Evolutionary conservation across 2,888 invertebrate genomes (phyloP), one percentile per base, ranked within the genome.

Genomic region (Hydroisotoma schaefferi): DNA sequence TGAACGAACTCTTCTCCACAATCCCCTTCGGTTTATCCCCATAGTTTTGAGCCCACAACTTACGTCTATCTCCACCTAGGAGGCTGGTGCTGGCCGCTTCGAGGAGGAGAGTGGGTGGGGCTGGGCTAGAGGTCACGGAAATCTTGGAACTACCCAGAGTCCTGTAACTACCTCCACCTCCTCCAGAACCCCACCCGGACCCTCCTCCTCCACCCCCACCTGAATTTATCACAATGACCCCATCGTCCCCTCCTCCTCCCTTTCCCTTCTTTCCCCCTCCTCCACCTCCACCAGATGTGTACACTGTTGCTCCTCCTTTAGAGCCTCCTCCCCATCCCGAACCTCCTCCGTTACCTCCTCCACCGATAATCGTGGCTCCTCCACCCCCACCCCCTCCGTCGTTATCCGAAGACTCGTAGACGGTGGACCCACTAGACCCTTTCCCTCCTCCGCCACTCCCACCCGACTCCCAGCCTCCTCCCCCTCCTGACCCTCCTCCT

Each of bases 81-180:
- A n/a, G n/a, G n/a, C n/a, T n/a, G n/a, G n/a, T n/a, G n/a, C n/a
- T n/a, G n/a, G n/a, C n/a, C 27, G 49, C 28, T 28, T 49, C 28
- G 4, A 29, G 4, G 15, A 49, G n/a, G 20, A 28, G 27, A 29
- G 18, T 27, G 28, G 49, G 4, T 15, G 49, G 49, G 3, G 28
- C 2, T 28, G 20, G 28, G 18, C 28, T 49, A 6, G 49, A 28
- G 8, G 49, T 6, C 18, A 49, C 28, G 26, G 28, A 18, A 6
- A 49, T 18, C 25, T 49, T 29, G n/a, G 27, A 8, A 27, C 20
- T 43, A 6, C 28, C 18, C 4, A 49, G 27, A 6, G 5, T 49
- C 23, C 49, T 26, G 49, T 49, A 49, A 23, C 49, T 49, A 25
- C 29, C 38, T 26, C 18, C 33, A 5, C 59, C 55, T 27, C 59